Base-by-base conservation (phyloP, 2,888 invertebrate genomes). In the Agrotis exclamationis region DNA sequence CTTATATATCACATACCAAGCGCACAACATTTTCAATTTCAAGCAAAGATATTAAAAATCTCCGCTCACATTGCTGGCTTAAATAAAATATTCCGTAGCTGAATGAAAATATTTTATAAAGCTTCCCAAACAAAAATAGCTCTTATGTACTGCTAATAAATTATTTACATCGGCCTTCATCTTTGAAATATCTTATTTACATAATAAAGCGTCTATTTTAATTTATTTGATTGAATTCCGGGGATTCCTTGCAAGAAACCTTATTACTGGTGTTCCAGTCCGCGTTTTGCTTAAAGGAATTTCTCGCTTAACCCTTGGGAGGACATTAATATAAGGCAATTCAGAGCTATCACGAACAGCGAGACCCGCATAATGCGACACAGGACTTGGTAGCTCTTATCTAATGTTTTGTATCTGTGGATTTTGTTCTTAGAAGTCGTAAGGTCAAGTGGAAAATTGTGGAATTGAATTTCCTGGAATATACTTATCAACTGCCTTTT, bases 291-390 rank as follows among this genome's bases (percentile, higher is more conserved):
- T 81, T 70, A 63, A 63, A 62, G 79, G 79, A 85, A 74, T 83
- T 84, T 74, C 71, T 68, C 74, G 65, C 60, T 72, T 70, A 75
- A 76, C 72, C 63, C 72, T 63, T 48, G 48, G 65, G 57, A 70
- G 68, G 69, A 80, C 80, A 84, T 85, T 84, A 85, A 85, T 82
- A 84, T 81, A 80, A 71, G 69, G 80, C 79, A 81, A 80, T 87
- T 86, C 80, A 70, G 87, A 86, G 86, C 88, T 85, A 87, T 90
- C 89, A 84, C 79, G 73, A 86, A 74, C 89, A 80, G 84, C 74
- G 84, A 78, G 84, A 85, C 88, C 91, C 89, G 90, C 87, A 90
- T 91, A 90, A 91, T 91, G 87, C 80, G 87, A 86, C 87, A 83
- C 82, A 83, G 83, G 85, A 85, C 86, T 88, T 87, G 85, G 80